These are phyloP conservation scores for Zaprionus kolodkinae DNA, from an alignment of 1,140 invertebrate species.

Conservation along the genomic window DNA sequence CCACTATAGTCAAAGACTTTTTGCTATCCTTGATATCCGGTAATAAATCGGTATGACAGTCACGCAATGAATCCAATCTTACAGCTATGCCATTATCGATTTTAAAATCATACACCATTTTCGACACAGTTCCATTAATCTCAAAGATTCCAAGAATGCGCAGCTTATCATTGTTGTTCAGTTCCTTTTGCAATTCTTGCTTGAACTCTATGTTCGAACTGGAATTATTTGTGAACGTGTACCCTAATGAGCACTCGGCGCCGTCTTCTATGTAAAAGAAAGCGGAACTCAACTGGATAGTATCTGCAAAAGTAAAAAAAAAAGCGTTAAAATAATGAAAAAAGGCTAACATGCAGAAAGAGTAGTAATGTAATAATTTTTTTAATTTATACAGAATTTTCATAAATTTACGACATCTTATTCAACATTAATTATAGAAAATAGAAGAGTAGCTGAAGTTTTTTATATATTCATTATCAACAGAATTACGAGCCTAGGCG, in stretches of 20 bases:
- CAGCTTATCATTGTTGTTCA: constrained; percentile 11
- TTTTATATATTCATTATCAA: too few species aligned
- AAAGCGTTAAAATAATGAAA: too few species aligned
- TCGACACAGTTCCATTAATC: neutral
- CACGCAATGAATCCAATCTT: neutral
- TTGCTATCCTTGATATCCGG: too few species aligned
- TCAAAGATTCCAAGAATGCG: constrained; percentile 10
- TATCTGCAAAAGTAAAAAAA: constrained; percentile 13
- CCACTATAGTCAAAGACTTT: neutral
- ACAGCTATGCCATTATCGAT: neutral
- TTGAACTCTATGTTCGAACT: neutral
- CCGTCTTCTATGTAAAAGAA: constrained; percentile 19
- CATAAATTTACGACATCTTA: too few species aligned
- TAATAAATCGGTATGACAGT: too few species aligned
- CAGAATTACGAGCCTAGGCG: too few species aligned
- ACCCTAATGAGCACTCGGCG: neutral
- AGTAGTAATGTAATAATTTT: too few species aligned
- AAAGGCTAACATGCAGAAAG: too few species aligned
- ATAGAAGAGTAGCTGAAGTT: too few species aligned
- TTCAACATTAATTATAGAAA: too few species aligned
- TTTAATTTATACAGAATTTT: too few species aligned
- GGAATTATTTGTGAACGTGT: neutral
- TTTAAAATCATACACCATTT: neutral
- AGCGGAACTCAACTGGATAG: neutral
- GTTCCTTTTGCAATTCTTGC: neutral